A percentile compares a stretch with the other conserved stretches of the same genome.
phyloP scores from a whole-genome alignment of 2,113 vertebrate species.

The Procapra przewalskii region DNA sequence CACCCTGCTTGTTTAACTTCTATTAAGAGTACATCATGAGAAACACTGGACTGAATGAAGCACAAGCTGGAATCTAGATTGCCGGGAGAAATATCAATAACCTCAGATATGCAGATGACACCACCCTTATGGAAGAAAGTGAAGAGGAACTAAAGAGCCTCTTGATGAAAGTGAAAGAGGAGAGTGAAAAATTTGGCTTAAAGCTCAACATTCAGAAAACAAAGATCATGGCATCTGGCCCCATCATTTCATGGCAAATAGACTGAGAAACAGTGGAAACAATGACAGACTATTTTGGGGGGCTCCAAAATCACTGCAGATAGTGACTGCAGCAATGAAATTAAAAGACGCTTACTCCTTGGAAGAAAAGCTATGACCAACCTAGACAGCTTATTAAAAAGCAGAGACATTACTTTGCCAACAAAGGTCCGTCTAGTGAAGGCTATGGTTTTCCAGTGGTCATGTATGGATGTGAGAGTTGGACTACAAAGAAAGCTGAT shows the following conservation, averaged over 20 bases:
- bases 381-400: not conserved
- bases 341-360: not conserved
- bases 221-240: not conserved
- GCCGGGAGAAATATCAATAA: not conserved
- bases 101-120: not conserved
- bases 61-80: not conserved
- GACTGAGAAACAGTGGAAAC: not conserved
- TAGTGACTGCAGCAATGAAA: not conserved
- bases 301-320: not conserved
- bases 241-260: not conserved
- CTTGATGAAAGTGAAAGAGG: not conserved
- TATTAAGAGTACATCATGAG: not conserved
- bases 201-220: not conserved
- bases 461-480: not conserved
- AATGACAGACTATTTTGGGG: not conserved
- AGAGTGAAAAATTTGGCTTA: not conserved
- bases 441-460: not conserved
- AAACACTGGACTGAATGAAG: accelerated
- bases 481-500: not conserved
- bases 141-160: not conserved
- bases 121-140: not conserved
- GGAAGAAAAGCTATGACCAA: not conserved
- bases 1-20: not conserved
- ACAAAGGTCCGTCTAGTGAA: accelerated
- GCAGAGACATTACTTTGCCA: not conserved